Conservation (phyloP, 2,113 vertebrate species). For the Australoheros scitulus region DNA sequence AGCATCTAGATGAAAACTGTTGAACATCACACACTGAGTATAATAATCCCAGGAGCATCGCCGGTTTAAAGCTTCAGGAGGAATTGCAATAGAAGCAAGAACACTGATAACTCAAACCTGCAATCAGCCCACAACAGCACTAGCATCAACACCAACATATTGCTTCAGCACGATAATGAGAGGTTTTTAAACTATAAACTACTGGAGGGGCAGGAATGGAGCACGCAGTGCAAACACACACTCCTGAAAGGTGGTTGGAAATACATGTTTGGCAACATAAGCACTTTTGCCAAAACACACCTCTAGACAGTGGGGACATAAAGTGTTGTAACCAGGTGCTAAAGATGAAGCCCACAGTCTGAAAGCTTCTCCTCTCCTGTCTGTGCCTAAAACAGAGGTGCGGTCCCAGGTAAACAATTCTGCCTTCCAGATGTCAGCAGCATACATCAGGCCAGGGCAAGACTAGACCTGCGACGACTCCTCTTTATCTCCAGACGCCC, state of each 20-base stretch:
- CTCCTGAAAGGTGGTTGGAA: constrained; percentile 42
- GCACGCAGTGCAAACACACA: constrained; percentile 59
- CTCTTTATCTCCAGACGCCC: constrained; percentile 61
- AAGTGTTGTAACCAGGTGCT: background rate
- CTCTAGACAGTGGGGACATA: constrained; percentile 19
- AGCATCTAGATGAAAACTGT: background rate
- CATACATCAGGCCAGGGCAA: constrained; percentile 78
- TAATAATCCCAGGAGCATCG: background rate
- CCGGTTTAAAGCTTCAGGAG: background rate
- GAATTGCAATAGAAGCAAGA: background rate
- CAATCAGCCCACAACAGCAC: constrained; percentile 1
- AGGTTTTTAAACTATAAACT: constrained; percentile 54
- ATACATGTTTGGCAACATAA: constrained; percentile 76
- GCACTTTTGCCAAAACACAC: constrained; percentile 59
- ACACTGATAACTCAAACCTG: background rate
- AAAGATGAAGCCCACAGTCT: constrained; percentile 1
- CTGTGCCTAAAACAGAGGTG: constrained; percentile 66
- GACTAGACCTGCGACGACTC: constrained; percentile 84
- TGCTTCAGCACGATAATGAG: constrained; percentile 41
- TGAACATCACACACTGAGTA: fast-evolving
- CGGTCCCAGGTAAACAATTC: constrained; percentile 76
- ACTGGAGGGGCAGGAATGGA: constrained; percentile 35
- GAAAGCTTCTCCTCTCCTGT: constrained; percentile 2
- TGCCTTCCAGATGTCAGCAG: constrained; percentile 79
- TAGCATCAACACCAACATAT: background rate